Base-by-base conservation (phyloP, 2,888 invertebrate species). In the Aleiodes testaceus region DNA sequence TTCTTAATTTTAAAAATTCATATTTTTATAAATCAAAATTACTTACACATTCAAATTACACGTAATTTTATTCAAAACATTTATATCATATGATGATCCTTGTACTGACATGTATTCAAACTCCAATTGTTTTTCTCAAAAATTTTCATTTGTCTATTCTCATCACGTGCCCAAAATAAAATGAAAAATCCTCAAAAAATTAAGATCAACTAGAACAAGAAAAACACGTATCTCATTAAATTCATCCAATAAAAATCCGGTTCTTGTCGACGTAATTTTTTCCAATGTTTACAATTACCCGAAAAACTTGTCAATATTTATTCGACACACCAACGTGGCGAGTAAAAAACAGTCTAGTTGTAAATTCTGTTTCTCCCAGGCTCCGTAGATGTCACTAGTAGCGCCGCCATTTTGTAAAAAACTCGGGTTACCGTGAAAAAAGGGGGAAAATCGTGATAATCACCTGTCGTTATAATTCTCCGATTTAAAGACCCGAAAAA, bases 121-220 rank as follows among this genome's bases (percentile, higher is more conserved):
- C 47, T 67, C 53, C 71, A 72, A 67, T 72, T 67, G 67, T 72
- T 72, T 67, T 67, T 63, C 12, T 55, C 47, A 36, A 12, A 16
- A 20, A 49, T 67, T 47, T 45, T 71, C 71, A 71, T 71, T 72
- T 72, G 67, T 67, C 64, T 50, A 69, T 63, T 59, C 55, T n/a
- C 53, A 22, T 59, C 59, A 18, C 45, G 45, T 36, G n/a, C 47
- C 49, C 12, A 7, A 14, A 59, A 44, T 30, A 26, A 44, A 45
- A 18, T n/a, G n/a, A 50, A 44, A 67, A 42, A 26, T 42, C 49
- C 16, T 5, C 42, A 50, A 50, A 22, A 45, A 64, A 47, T 18
- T 16, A 36, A 6, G 36, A 36, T 7, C 7, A 36, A 7, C 6
- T 9, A 36, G 9, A 5, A 5, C 6, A 36, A 36, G 18, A 36